These are phyloP conservation scores for Acronicta leporina DNA, from an alignment of 2,888 invertebrate species.

Conservation along the genomic window DNA sequence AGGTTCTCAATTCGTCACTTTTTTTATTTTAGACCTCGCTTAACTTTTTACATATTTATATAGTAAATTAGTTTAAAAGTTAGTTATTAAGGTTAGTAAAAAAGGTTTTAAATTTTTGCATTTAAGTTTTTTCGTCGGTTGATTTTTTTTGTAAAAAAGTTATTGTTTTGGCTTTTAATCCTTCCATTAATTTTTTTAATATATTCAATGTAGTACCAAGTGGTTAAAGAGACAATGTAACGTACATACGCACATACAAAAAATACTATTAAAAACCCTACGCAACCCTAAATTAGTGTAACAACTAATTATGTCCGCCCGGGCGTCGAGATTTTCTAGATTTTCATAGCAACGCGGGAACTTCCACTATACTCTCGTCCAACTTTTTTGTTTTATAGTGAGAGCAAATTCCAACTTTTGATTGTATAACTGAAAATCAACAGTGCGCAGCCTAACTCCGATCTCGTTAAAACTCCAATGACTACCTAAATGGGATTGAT, in stretches of 20 bases:
- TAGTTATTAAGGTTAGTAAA: too few relatives aligned
- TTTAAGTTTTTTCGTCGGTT: too few relatives aligned
- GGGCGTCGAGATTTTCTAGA: slow-evolving; percentile 23
- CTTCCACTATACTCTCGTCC: slow-evolving; percentile 23
- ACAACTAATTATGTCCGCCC: slow-evolving; percentile 39
- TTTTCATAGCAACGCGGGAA: slow-evolving; percentile 39
- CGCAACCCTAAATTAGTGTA: slow-evolving; percentile 28
- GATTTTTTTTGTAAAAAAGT: too few relatives aligned
- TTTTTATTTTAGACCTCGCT: too few relatives aligned
- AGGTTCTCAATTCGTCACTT: too few relatives aligned
- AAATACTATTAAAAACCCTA: slow-evolving; percentile 39
- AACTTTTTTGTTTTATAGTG: slow-evolving; percentile 51
- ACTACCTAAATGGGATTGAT: slow-evolving; percentile 59
- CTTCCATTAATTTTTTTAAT: too few relatives aligned
- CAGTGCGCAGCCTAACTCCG: slow-evolving; percentile 34
- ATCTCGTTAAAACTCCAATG: slow-evolving; percentile 57
- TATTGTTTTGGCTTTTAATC: too few relatives aligned
- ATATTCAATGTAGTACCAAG: too few relatives aligned
- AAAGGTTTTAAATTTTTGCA: too few relatives aligned
- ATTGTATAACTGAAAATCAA: slow-evolving; percentile 46
- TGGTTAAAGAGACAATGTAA: neutral
- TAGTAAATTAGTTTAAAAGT: too few relatives aligned
- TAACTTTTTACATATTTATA: too few relatives aligned
- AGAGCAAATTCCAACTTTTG: slow-evolving; percentile 45
- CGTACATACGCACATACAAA: slow-evolving; percentile 12